Evolutionary conservation across 1,140 invertebrate genomes (phyloP).

Genomic region (Probaryconus sp.): DNA sequence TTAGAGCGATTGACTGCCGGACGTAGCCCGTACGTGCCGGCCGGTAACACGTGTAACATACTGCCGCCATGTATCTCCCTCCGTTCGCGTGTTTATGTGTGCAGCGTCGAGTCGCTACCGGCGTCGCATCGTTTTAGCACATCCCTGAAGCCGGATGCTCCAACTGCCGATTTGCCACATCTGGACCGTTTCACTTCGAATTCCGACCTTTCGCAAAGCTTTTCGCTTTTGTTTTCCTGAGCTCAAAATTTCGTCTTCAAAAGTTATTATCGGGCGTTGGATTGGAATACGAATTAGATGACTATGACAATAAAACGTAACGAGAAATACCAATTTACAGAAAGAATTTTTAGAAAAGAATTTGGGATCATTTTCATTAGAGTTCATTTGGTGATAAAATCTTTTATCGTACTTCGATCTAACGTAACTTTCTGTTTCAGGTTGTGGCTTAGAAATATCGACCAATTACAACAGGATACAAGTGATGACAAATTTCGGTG

Average conservation of each 20-base stretch:
- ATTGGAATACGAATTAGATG: no score
- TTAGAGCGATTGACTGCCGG: constrained; percentile 78
- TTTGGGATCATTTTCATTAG: no score
- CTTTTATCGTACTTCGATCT: no score
- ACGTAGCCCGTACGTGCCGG: constrained; percentile 76
- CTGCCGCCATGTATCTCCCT: constrained; percentile 75
- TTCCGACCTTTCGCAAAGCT: constrained; percentile 32
- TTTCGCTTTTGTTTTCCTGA: constrained; percentile 29
- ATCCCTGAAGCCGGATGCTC: constrained; percentile 60
- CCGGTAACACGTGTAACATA: constrained; percentile 78
- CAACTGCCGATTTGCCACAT: constrained; percentile 60
- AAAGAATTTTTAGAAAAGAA: no score
- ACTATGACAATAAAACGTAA: no score
- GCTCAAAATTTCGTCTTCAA: no score
- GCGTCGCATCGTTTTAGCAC: constrained; percentile 65
- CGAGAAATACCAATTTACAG: no score
- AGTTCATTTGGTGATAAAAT: no score
- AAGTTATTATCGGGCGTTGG: no score
- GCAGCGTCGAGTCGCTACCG: constrained; percentile 62
- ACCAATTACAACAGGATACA: no score
- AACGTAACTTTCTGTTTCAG: no score
- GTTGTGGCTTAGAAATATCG: no score
- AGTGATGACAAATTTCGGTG: constrained; percentile 8
- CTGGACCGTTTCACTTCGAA: constrained; percentile 57
- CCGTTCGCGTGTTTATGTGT: constrained; percentile 71